phyloP scores from a whole-genome alignment of 2,113 vertebrate species.

The Petromus typicus region DNA sequence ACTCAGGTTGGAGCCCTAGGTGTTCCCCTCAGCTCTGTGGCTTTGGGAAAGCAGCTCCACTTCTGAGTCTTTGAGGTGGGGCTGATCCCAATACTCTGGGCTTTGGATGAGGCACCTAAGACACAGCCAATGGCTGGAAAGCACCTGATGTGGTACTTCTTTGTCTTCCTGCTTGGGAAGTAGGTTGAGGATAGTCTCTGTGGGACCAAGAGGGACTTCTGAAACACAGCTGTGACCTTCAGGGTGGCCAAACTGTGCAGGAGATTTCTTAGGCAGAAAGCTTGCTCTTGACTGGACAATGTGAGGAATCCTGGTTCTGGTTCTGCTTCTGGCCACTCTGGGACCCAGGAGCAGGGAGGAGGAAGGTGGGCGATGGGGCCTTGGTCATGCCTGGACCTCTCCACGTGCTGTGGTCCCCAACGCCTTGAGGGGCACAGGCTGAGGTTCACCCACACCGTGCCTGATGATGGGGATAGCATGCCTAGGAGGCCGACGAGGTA shows the following conservation, averaged over 20 bases:
- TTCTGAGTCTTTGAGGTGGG: background rate
- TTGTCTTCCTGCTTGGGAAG: background rate
- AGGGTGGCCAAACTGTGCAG: background rate
- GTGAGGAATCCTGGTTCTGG: background rate
- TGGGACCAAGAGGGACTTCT: background rate
- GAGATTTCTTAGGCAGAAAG: background rate
- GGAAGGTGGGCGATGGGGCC: no score
- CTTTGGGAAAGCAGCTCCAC: background rate
- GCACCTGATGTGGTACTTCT: background rate
- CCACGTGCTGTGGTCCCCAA: background rate
- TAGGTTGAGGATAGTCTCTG: background rate
- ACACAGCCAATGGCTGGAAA: background rate
- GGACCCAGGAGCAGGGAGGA: background rate
- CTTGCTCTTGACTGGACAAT: background rate
- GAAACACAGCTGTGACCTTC: background rate
- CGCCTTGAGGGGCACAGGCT: background rate
- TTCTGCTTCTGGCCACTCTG: background rate
- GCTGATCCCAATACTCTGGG: no score
- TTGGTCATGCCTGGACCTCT: background rate
- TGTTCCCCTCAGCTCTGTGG: background rate
- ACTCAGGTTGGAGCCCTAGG: background rate
- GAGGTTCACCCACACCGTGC: background rate
- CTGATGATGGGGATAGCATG: fast-evolving
- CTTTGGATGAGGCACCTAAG: background rate
- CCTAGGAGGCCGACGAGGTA: background rate